A percentile compares a stretch with the other conserved stretches of the same genome.
These are phyloP conservation scores for Myotis planiceps DNA, from an alignment of 2,797 vertebrate genomes.

Conservation along the genomic window DNA sequence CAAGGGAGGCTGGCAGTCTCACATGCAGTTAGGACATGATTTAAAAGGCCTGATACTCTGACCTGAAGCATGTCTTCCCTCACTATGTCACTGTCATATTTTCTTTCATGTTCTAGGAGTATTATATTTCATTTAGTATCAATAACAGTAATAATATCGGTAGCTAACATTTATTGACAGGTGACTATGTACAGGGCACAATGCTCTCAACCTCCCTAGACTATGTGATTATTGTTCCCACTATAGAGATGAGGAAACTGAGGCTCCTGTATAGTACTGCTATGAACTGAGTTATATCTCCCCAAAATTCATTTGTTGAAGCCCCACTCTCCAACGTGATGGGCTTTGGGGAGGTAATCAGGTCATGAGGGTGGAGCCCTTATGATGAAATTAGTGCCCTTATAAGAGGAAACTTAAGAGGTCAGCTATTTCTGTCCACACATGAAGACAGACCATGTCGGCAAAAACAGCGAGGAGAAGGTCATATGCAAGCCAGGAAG, in stretches of 20 bases:
- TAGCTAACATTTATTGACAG: background rate
- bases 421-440: background rate
- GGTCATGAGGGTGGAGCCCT: background rate
- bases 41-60: conserved; percentile 49
- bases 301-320: background rate
- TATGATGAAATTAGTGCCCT: background rate
- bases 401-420: background rate
- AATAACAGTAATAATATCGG: background rate
- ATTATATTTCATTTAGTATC: background rate
- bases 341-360: background rate
- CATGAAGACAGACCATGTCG: background rate
- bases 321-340: background rate
- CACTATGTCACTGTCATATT: background rate
- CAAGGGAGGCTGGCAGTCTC: conserved; percentile 43
- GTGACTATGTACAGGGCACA: background rate
- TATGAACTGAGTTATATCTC: background rate
- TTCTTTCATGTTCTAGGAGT: background rate
- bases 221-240: background rate
- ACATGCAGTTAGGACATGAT: conserved; percentile 33
- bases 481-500: background rate
- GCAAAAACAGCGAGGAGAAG: background rate
- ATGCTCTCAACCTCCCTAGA: background rate
- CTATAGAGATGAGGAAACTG: background rate
- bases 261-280: background rate
- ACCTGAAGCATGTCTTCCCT: conserved; percentile 57